Percentiles rank a stretch among this genome's conserved stretches.
Evolutionary conservation across 2,888 invertebrate genomes (phyloP).

Genomic region (Rhingia campestris): DNA sequence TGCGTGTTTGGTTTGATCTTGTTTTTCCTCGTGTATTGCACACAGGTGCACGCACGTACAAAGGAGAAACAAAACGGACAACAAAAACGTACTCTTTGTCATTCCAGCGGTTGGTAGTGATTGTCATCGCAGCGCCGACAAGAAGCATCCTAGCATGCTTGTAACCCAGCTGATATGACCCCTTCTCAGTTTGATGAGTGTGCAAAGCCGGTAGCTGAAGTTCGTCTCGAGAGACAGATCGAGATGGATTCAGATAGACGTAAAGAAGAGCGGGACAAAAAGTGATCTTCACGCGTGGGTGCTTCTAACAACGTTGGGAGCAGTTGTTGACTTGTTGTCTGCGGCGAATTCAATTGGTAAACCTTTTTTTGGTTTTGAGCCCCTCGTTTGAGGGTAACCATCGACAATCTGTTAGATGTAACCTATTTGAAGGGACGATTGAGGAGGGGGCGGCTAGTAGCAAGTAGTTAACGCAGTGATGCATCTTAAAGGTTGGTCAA

Average conservation of each 20-base stretch:
- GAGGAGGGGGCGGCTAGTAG: conserved; percentile 15
- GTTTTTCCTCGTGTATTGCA: conserved; percentile 8
- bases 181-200: conserved; percentile 61
- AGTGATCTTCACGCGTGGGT: conserved; percentile 70
- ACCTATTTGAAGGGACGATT: conserved; percentile 41
- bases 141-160: conserved; percentile 30
- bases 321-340: conserved; percentile 29
- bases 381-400: conserved; percentile 39
- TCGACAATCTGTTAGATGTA: conserved; percentile 60
- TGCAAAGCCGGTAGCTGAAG: conserved; percentile 52
- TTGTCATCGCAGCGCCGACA: conserved; percentile 39
- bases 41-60: conserved; percentile 55
- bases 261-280: conserved; percentile 42
- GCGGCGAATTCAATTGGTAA: conserved; percentile 45
- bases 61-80: conserved; percentile 47
- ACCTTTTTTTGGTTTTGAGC: conserved; percentile 34
- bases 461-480: conserved; percentile 60
- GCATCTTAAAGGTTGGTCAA: conserved; percentile 73
- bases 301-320: conserved; percentile 34
- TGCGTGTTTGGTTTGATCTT: neutral
- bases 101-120: conserved; percentile 31
- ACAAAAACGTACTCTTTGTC: conserved; percentile 42
- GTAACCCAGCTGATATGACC: conserved; percentile 36
- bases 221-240: conserved; percentile 25
- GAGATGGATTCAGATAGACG: conserved; percentile 3